These are phyloP conservation scores for Axea sp. DNA, from an alignment of 2,888 invertebrate genomes.

Conservation along the genomic window DNA sequence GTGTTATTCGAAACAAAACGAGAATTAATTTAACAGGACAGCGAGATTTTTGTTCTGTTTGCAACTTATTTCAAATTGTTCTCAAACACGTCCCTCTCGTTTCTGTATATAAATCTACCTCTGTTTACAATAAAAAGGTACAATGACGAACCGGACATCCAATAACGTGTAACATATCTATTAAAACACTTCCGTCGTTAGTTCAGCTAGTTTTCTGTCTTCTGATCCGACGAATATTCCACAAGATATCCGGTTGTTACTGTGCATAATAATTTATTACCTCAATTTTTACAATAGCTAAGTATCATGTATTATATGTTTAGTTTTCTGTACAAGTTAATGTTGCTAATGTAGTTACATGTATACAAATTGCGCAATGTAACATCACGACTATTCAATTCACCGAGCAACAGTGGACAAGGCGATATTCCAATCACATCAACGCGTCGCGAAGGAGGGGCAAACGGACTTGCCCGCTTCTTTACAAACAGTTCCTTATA, in stretches of 20 bases:
- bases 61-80: no score
- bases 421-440: slow-evolving; percentile 63
- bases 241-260: slow-evolving; percentile 40
- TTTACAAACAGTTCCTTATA: slow-evolving; percentile 1
- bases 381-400: slow-evolving; percentile 71
- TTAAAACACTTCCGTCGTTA: no score
- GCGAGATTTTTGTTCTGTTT: no score
- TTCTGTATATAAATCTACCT: no score
- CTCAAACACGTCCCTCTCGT: no score
- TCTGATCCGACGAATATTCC: slow-evolving; percentile 20
- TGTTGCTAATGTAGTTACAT: slow-evolving; percentile 62
- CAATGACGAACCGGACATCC: slow-evolving; percentile 45
- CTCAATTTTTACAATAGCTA: slow-evolving; percentile 56
- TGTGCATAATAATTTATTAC: slow-evolving; percentile 63
- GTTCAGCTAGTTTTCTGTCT: not conserved
- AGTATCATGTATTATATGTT: slow-evolving; percentile 63
- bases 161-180: slow-evolving; percentile 29
- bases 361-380: slow-evolving; percentile 66
- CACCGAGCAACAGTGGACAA: slow-evolving; percentile 72
- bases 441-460: not conserved
- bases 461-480: not conserved
- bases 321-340: slow-evolving; percentile 61
- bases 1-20: no score
- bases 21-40: no score
- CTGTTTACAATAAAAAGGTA: slow-evolving; percentile 49